Conservation (phyloP, 2,888 invertebrate species). For the Adineta ricciae region DNA sequence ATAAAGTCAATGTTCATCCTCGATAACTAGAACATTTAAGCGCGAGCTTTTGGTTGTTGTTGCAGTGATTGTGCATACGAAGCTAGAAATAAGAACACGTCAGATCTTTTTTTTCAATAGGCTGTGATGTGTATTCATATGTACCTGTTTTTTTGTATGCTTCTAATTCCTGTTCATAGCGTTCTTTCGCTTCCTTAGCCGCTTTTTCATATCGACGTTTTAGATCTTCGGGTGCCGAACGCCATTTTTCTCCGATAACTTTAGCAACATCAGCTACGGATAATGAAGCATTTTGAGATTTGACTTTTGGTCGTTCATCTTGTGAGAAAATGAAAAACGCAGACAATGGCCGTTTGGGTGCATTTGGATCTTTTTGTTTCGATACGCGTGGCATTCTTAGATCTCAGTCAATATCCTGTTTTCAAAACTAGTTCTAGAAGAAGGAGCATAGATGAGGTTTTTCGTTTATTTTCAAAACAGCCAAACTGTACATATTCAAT, state of each 20-base stretch:
- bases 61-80: not conserved
- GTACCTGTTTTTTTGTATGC: not conserved
- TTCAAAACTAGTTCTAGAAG: not conserved
- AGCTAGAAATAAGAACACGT: not conserved
- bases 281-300: not conserved
- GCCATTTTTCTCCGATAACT: slow-evolving; percentile 14
- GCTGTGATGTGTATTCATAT: not conserved
- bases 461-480: not conserved
- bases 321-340: slow-evolving; percentile 20
- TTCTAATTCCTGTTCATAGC: not conserved
- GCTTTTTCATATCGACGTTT: slow-evolving; percentile 6
- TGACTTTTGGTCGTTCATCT: slow-evolving; percentile 1
- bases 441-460: not conserved
- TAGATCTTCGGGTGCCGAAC: not conserved
- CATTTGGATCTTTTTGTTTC: slow-evolving; percentile 21
- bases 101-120: not conserved
- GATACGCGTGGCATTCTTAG: not conserved
- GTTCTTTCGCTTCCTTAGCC: slow-evolving; percentile 14
- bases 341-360: slow-evolving; percentile 11
- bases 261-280: slow-evolving; percentile 20
- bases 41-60: not conserved
- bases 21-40: not conserved
- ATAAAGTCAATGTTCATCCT: not conserved
- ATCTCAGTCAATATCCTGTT: not conserved
- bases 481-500: not conserved